Percentiles rank a stretch among this genome's conserved stretches.
These are phyloP conservation scores for Lathamus discolor DNA, from an alignment of 2,113 vertebrate genomes.

Conservation along the genomic window DNA sequence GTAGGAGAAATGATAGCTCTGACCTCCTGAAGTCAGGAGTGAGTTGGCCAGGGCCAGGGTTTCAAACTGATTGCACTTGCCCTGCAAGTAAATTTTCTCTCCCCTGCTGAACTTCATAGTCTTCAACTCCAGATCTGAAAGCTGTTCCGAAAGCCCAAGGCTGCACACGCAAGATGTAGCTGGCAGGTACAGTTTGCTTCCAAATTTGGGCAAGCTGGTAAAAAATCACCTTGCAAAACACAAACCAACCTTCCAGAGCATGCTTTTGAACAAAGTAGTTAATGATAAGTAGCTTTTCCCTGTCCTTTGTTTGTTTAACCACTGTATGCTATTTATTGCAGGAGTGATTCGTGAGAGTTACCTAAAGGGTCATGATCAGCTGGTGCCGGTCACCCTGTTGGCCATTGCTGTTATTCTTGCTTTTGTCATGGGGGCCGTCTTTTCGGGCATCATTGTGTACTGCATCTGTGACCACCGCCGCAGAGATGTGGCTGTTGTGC, in stretches of 20 bases:
- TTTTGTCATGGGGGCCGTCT: constrained; percentile 95
- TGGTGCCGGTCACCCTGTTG: constrained; percentile 93
- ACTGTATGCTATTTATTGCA: constrained; percentile 77
- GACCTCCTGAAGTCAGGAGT: neutral
- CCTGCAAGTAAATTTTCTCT: neutral
- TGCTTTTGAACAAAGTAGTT: neutral
- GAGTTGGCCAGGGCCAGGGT: neutral
- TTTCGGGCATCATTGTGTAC: constrained; percentile 94
- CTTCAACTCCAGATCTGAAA: neutral
- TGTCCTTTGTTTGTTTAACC: constrained; percentile 16
- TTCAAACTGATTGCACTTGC: neutral
- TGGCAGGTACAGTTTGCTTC: neutral
- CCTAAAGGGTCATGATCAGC: constrained; percentile 93
- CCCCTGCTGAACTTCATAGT: neutral
- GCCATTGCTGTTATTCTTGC: constrained; percentile 96
- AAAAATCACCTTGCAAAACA: constrained; percentile 31
- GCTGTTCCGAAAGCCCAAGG: neutral
- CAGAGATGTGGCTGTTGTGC: constrained; percentile 81
- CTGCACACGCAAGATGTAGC: neutral
- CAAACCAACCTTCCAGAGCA: neutral
- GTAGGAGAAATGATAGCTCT: neutral
- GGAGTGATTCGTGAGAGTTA: constrained; percentile 98
- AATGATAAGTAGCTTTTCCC: neutral
- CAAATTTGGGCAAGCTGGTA: neutral
- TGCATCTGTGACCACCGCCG: constrained; percentile 94